Evolutionary conservation across 2,113 vertebrate species (phyloP), one percentile per base, ranked within the genome.

Genomic region (Parus major): DNA sequence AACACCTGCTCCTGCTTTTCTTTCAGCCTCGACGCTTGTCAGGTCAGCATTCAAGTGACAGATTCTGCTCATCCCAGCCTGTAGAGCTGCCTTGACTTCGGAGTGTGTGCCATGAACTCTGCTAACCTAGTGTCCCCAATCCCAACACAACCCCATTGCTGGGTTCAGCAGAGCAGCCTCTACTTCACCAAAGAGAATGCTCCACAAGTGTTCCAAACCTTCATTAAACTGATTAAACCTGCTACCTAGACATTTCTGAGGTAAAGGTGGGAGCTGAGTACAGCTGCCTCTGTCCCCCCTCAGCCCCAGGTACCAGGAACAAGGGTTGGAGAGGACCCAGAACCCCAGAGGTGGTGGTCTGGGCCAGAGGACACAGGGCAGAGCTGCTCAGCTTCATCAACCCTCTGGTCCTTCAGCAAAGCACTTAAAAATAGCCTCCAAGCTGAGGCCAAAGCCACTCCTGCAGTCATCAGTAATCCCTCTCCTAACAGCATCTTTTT

Each of bases 11-110:
- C 31, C 3, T 0, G 24, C 61, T n/a, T 24, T 3, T 1, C 56
- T 50, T 65, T 28, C 76, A 78, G 60, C 50, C 25, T 18, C 0
- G 0, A 5, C 0, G 0, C 49, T 47, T 12, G 5, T 19, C 25
- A 3, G 59, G 39, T 42, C n/a, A 20, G 39, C n/a, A 19, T 9
- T 28, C 11, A 31, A 28, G 41, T 7, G n/a, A 33, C 3, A 1
- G n/a, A 42, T 15, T 24, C 41, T 20, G 6, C 50, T 50, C 33
- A 21, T 23, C 55, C 33, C 14, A 3, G 44, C 14, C 33, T 6
- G 2, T n/a, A 47, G 76, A 76, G n/a, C 9, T 1, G 0, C 12
- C 4, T 9, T 11, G 29, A 66, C 33, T 60, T 1, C 21, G 52
- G 27, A 55, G 2, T 5, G 1, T 4, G 3, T 28, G 46, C 42